These are phyloP conservation scores for Diploptera punctata DNA, from an alignment of 2,888 invertebrate species.

Conservation along the genomic window DNA sequence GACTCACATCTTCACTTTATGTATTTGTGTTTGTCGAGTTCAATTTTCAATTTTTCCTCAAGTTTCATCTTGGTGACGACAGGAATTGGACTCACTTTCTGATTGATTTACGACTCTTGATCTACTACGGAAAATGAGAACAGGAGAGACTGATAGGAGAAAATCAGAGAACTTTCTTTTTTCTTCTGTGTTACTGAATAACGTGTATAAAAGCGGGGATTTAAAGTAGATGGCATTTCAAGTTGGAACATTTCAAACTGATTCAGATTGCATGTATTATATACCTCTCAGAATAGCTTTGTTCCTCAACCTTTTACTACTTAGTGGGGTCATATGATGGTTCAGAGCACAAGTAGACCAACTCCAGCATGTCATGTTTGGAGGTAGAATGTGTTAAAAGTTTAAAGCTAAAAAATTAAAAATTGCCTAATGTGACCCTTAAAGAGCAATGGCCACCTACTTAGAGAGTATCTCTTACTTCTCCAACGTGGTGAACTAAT, in stretches of 20 bases:
- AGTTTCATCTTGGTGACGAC: neutral
- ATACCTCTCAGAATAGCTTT: too few species aligned
- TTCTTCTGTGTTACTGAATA: neutral
- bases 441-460: too few species aligned
- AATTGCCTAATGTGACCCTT: too few species aligned
- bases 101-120: constrained; percentile 17
- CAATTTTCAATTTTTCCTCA: neutral
- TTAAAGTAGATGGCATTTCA: constrained; percentile 6
- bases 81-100: constrained; percentile 13
- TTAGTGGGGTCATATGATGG: too few species aligned
- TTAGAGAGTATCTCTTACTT: too few species aligned
- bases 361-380: too few species aligned
- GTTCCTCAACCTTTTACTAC: too few species aligned
- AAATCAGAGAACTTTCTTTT: neutral
- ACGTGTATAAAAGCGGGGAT: neutral
- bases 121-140: neutral
- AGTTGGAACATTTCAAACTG: neutral
- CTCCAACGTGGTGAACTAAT: too few species aligned
- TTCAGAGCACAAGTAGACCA: too few species aligned
- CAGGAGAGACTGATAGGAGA: neutral
- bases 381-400: too few species aligned
- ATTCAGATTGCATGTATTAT: too few species aligned
- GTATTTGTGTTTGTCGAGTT: constrained; percentile 4
- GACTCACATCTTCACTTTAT: neutral
- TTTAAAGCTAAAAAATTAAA: too few species aligned